Evolutionary conservation across 2,797 vertebrate genomes (phyloP).

Genomic region (Corythornis leucogaster): DNA sequence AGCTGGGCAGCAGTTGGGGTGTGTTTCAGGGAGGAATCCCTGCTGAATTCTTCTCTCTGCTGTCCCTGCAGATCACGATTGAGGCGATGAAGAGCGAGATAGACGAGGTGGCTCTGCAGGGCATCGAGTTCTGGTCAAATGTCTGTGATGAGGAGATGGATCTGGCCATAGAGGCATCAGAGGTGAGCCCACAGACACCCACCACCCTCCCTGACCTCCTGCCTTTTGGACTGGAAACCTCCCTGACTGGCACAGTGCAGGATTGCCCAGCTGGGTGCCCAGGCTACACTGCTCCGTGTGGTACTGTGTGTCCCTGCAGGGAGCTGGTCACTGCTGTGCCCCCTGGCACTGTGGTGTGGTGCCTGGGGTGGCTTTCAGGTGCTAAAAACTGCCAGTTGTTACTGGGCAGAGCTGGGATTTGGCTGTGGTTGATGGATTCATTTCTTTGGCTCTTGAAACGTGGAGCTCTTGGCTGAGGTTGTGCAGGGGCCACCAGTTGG

Average conservation of each 20-base stretch:
- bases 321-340: not conserved
- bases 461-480: no score
- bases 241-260: not conserved
- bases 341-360: accelerated
- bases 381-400: not conserved
- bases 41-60: not conserved
- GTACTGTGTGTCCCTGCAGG: not conserved
- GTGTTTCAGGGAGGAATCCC: not conserved
- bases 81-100: conserved; percentile 99
- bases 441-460: not conserved
- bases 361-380: not conserved
- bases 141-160: conserved; percentile 99
- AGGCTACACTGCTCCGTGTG: no score
- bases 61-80: conserved; percentile 89
- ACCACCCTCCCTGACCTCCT: not conserved
- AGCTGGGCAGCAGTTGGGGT: not conserved
- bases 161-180: conserved; percentile 95
- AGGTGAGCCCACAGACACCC: conserved; percentile 77
- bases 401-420: not conserved
- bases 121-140: conserved; percentile 99
- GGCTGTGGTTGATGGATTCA: accelerated
- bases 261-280: not conserved
- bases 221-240: no score
- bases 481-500: accelerated
- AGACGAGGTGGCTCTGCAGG: conserved; percentile 95